Evolutionary conservation across 2,888 invertebrate species (phyloP).

Genomic region (Plusia festucae): DNA sequence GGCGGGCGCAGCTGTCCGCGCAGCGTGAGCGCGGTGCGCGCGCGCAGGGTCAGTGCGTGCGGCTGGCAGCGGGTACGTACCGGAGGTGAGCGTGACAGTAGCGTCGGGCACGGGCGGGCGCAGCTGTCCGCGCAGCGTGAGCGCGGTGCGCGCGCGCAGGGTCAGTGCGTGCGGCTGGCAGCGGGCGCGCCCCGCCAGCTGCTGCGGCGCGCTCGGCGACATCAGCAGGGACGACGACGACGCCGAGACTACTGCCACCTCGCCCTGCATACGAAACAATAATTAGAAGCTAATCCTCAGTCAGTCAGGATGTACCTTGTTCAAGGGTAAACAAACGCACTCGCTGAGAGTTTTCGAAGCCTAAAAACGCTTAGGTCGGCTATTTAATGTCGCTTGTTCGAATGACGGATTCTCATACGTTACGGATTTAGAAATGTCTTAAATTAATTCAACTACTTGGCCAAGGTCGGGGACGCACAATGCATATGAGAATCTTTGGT

Average conservation of each 20-base stretch:
- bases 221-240: conserved; percentile 93
- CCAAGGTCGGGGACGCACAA: too few species aligned
- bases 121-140: conserved; percentile 91
- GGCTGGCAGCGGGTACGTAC: conserved; percentile 39
- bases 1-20: too few species aligned
- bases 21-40: conserved; percentile 68
- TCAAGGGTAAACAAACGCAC: too few species aligned
- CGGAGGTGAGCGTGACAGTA: conserved; percentile 85
- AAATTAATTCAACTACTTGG: too few species aligned
- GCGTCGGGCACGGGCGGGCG: conserved; percentile 91
- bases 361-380: too few species aligned
- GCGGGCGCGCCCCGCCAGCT: conserved; percentile 87
- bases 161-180: conserved; percentile 91
- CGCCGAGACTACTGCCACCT: conserved; percentile 90
- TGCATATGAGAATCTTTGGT: too few species aligned
- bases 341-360: too few species aligned
- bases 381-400: too few species aligned
- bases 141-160: conserved; percentile 91
- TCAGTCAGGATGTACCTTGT: too few species aligned
- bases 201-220: conserved; percentile 90
- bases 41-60: conserved; percentile 74
- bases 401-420: too few species aligned
- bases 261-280: conserved; percentile 74
- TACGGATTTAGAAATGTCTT: too few species aligned
- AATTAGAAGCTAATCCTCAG: too few species aligned